Evolutionary conservation across 2,113 vertebrate species (phyloP).

Genomic region (Procavia capensis): DNA sequence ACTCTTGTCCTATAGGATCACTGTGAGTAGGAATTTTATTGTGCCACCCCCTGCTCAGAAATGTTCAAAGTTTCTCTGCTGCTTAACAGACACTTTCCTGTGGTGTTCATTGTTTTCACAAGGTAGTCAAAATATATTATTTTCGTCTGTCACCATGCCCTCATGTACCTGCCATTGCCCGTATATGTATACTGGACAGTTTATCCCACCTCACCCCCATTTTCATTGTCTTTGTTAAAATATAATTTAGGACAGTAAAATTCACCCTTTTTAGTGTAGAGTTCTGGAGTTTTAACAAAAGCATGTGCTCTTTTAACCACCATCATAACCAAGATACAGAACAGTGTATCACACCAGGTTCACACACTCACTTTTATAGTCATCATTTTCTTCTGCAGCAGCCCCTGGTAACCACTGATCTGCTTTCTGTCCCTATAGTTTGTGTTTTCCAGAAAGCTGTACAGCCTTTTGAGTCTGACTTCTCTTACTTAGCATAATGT

Average conservation of each 20-base stretch:
- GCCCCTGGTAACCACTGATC: not conserved
- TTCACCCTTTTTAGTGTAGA: not conserved
- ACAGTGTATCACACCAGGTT: not conserved
- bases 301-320: not conserved
- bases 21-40: too few species aligned
- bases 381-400: not conserved
- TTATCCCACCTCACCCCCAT: not conserved
- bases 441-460: not conserved
- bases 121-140: not conserved
- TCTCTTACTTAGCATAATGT: not conserved
- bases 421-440: not conserved
- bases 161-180: not conserved
- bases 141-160: not conserved
- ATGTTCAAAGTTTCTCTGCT: not conserved
- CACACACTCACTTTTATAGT: not conserved
- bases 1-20: too few species aligned
- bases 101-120: not conserved
- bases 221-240: not conserved
- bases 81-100: not conserved
- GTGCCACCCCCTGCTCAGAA: not conserved
- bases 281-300: conserved; percentile 34
- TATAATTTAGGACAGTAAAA: not conserved
- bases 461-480: not conserved
- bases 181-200: not conserved
- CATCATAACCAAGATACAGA: not conserved